A percentile compares a stretch with the other conserved stretches of the same genome.
phyloP scores from a whole-genome alignment of 1,140 invertebrate species.

The Ceratitis capitata region DNA sequence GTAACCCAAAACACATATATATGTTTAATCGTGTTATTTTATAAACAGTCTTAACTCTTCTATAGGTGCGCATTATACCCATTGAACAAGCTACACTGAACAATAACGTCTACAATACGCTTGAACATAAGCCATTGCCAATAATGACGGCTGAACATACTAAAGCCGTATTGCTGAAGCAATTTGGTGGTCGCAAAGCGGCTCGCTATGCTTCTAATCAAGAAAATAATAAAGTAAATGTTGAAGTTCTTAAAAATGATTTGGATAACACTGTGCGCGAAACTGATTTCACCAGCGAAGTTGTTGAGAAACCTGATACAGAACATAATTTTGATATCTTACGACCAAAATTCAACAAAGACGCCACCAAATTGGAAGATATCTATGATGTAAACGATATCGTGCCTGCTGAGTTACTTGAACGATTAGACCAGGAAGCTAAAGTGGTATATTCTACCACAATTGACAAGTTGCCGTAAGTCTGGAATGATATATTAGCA shows the following conservation, averaged over 20 bases:
- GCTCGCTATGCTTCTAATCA: constrained; percentile 51
- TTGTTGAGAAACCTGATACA: constrained; percentile 47
- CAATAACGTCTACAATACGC: constrained; percentile 52
- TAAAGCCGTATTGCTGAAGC: constrained; percentile 54
- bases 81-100: constrained; percentile 52
- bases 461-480: constrained; percentile 53
- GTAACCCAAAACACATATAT: background rate
- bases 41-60: background rate
- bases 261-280: constrained; percentile 55
- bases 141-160: constrained; percentile 44
- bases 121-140: constrained; percentile 43
- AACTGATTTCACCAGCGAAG: constrained; percentile 48
- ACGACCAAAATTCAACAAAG: constrained; percentile 54
- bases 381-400: constrained; percentile 55
- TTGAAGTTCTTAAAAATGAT: constrained; percentile 56
- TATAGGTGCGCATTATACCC: constrained; percentile 50
- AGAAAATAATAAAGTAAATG: constrained; percentile 58
- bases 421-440: constrained; percentile 59
- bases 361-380: constrained; percentile 50
- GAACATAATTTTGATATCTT: constrained; percentile 46
- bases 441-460: constrained; percentile 51
- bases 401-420: constrained; percentile 49
- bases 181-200: constrained; percentile 59
- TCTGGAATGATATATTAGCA: background rate
- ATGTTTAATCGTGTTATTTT: background rate